A percentile compares a stretch with the other conserved stretches of the same genome.
Conservation (phyloP, 2,113 vertebrate species). For the Lepus americanus region DNA sequence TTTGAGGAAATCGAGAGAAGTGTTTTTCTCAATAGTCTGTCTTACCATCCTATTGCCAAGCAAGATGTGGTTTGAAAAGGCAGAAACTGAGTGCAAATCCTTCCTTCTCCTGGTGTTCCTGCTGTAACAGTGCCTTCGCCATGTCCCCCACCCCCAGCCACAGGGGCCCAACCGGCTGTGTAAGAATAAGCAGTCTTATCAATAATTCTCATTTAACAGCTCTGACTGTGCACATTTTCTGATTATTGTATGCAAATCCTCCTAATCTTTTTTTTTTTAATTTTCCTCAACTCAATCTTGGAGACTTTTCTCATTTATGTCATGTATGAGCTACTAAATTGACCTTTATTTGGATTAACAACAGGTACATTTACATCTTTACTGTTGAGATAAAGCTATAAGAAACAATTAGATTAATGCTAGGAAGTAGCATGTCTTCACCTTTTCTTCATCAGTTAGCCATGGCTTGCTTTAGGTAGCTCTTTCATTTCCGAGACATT, state of each 20-base stretch:
- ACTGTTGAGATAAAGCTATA: neutral
- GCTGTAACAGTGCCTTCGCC: neutral
- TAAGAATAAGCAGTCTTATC: neutral
- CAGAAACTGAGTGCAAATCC: neutral
- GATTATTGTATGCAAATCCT: constrained; percentile 28
- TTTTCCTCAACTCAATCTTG: neutral
- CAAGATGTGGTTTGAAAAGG: neutral
- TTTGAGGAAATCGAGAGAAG: neutral
- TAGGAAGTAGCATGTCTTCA: neutral
- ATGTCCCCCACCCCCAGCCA: neutral
- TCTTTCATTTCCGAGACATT: neutral
- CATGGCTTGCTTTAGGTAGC: neutral
- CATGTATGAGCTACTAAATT: neutral
- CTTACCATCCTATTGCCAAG: neutral
- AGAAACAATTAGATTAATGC: neutral
- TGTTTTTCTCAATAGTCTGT: neutral
- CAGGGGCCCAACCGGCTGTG: neutral
- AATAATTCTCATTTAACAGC: neutral
- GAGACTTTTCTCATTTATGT: neutral
- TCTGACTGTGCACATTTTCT: neutral
- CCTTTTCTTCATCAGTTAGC: neutral
- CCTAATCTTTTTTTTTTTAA: neutral
- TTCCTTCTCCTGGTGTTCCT: neutral
- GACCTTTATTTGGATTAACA: neutral
- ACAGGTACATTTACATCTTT: neutral